Base-by-base conservation (phyloP, 2,113 vertebrate species). In the Peucedramus taeniatus region DNA sequence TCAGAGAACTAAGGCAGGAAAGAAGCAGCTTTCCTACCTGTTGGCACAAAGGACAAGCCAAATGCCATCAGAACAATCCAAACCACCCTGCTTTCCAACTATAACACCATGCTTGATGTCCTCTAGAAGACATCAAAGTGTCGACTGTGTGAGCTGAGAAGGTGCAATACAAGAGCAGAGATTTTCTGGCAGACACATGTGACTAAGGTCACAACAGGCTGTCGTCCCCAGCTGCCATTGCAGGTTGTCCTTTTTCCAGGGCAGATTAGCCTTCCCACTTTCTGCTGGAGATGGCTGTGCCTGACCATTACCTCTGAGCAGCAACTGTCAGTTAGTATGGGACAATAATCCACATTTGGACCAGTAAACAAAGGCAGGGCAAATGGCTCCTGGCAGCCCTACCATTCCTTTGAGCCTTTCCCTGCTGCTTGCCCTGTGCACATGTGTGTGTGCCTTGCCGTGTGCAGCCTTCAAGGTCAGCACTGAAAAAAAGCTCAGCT, bases 251-350 rank as follows among this genome's bases (percentile, higher is more conserved):
- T 21, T 56, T 59, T 56, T 42, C 24, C 8, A 8, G 44, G 37
- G 61, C 70, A 64, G 35, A 71, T 39, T 2, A 79, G 19, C 24
- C 44, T 75, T 66, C 44, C 51, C 39, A 31, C 44, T 68, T 85
- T 54, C 91, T 71, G 53, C 79, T 76, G 49, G 66, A 65, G 60
- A 39, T n/a, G 82, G 60, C 45, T 44, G 40, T 56, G 45, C 37
- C 39, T 54, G 64, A 31, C 54, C 1, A 1, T 24, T 19, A 61
- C 60, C 39, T 70, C 66, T 49, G 42, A 2, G 3, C 27, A n/a
- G 39, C 0, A 1, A 15, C 26, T n/a, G 39, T 27, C 42, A 15
- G 19, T 26, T 56, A 10, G 57, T 21, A 14, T 0, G 0, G 35
- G 53, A 76, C 27, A 16, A 26, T 42, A 69, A 76, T 59, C 53